Base-by-base conservation (phyloP, 2,797 vertebrate genomes). In the Propithecus deckenii region DNA sequence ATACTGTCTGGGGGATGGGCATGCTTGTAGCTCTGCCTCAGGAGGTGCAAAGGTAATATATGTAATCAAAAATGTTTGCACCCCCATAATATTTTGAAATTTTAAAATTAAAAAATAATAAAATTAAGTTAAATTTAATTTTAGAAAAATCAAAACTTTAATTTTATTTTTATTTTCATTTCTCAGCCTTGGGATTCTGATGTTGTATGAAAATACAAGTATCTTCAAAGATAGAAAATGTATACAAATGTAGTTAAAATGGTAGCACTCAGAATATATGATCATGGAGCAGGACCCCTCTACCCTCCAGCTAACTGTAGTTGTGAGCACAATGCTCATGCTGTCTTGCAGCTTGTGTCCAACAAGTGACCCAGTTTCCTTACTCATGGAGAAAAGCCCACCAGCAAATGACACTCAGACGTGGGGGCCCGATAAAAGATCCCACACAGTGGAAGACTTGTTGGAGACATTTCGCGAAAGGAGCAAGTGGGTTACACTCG, bases 381-480 rank as follows among this genome's bases (percentile, higher is more conserved):
- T 96, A 96, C 52, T 95, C 97, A 95, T 88, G 75, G 72, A 18
- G 86, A 97, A 93, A 94, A 94, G 43, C 28, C 71, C 48, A 38
- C 50, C 25, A 95, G 52, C 78, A 96, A 91, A 95, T 72, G 84
- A 25, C 63, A 89, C 38, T 91, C 86, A 88, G 89, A 94, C 57
- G 32, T 55, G 65, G 7, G 10, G 43, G 75, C 32, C 0, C 30
- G 78, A 86, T 59, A 87, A 91, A 94, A 67, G 90, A 97, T 72
- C 86, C 63, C 94, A 94, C 80, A 57, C 25, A 90, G 43, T 59
- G 52, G 69, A 1, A n/a, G 88, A 96, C 0, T 35, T 94, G 93
- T 80, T 46, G 50, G 85, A 96, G 84, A 96, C 76, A 75, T 86
- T 91, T 94, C 72, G 38, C 94, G 97, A 97, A 96, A 97, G 79